Conservation (phyloP, 2,888 invertebrate genomes). For the Suillia variegata region DNA sequence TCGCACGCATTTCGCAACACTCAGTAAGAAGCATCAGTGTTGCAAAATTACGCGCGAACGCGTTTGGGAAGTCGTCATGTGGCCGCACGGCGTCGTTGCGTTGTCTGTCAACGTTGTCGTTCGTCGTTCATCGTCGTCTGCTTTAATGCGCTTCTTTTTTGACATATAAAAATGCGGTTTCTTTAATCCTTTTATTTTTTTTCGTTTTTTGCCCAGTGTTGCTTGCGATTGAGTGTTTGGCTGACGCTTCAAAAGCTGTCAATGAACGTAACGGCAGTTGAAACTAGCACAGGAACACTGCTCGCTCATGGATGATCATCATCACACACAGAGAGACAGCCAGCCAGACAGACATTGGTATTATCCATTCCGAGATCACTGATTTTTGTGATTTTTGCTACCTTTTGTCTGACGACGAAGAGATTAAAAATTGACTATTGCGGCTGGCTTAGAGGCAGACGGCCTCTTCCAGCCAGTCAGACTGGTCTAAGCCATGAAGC, state of each 20-base stretch:
- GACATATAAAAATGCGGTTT: conserved; percentile 22
- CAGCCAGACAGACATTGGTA: too few species aligned
- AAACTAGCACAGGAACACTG: too few species aligned
- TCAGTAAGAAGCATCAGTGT: too few species aligned
- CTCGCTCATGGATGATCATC: too few species aligned
- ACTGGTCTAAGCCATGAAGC: too few species aligned
- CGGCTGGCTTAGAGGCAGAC: background rate
- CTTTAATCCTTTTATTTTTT: conserved; percentile 8
- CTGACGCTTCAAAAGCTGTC: background rate
- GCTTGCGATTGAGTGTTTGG: background rate
- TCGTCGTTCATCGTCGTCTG: background rate
- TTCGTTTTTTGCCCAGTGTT: background rate
- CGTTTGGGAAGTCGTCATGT: conserved; percentile 8
- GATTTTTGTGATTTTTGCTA: background rate
- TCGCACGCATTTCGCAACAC: background rate
- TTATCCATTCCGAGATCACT: background rate
- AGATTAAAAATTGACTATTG: background rate
- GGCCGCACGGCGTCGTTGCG: background rate
- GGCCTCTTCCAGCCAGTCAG: background rate
- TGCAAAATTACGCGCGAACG: conserved; percentile 19
- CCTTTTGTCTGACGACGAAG: background rate
- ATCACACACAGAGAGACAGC: too few species aligned
- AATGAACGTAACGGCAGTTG: background rate
- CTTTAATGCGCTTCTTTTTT: too few species aligned
- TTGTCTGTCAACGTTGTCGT: background rate